Percentiles rank a stretch among this genome's conserved stretches.
Conservation (phyloP, 2,888 invertebrate genomes). For the Gymnosoma rotundatum region DNA sequence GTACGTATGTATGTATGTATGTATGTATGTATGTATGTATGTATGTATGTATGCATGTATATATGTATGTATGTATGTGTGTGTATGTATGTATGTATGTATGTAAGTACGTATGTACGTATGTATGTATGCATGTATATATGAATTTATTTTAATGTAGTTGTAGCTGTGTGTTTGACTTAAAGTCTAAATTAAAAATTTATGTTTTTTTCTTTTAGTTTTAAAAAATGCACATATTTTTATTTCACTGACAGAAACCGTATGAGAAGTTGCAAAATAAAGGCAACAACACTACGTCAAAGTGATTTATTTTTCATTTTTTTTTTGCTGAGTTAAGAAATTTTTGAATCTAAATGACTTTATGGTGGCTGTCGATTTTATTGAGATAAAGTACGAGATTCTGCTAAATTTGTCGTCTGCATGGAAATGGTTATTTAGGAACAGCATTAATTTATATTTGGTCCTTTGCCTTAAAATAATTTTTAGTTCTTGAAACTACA, state of each 20-base stretch:
- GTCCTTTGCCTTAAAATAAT: too few species aligned
- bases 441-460: too few species aligned
- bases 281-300: neutral
- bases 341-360: neutral
- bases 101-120: neutral
- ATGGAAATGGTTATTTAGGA: too few species aligned
- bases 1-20: too few species aligned
- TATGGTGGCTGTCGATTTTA: neutral
- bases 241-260: neutral
- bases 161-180: neutral
- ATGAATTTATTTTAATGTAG: neutral
- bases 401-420: too few species aligned
- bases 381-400: slow-evolving; percentile 27
- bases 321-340: neutral
- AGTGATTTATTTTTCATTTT: slow-evolving; percentile 28
- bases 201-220: slow-evolving; percentile 1
- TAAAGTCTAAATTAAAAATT: slow-evolving; percentile 5
- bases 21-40: neutral
- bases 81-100: too few species aligned
- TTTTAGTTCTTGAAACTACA: neutral
- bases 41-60: neutral
- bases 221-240: slow-evolving; percentile 29
- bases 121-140: neutral
- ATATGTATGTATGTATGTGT: too few species aligned
- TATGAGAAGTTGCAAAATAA: neutral